phyloP scores from a whole-genome alignment of 35 echinoderm and acorn worm species.

The Amphiura filiformis region DNA sequence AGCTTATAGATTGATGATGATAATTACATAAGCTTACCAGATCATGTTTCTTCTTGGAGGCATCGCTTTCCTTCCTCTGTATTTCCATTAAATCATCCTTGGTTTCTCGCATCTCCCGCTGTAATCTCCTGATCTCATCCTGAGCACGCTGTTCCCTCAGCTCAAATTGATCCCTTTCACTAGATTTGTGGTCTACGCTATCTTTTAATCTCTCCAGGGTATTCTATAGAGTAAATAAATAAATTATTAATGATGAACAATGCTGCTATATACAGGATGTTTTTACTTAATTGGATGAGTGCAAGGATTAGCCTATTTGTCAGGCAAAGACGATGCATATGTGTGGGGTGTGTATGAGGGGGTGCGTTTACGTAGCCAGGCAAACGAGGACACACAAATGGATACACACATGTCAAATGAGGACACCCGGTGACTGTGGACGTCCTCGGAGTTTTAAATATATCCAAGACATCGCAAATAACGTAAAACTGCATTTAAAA shows the following conservation, averaged over 20 bases:
- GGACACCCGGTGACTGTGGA: no score
- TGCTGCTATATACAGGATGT: neutral
- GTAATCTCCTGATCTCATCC: constrained; percentile 51
- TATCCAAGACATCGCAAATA: no score
- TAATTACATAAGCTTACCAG: no score
- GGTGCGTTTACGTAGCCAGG: no score
- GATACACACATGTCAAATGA: no score
- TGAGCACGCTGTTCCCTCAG: constrained; percentile 49
- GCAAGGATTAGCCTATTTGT: no score
- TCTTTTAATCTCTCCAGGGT: constrained; percentile 79
- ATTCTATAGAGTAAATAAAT: constrained; percentile 40
- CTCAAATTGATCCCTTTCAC: constrained; percentile 45
- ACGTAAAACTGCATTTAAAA: no score
- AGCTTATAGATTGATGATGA: neutral
- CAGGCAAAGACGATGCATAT: no score
- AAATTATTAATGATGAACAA: no score
- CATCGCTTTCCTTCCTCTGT: constrained; percentile 74
- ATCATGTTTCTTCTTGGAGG: constrained; percentile 81
- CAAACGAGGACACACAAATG: no score
- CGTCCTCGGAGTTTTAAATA: no score
- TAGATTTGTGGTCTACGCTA: constrained; percentile 50
- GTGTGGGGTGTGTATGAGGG: no score
- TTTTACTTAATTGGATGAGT: neutral
- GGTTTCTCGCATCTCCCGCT: constrained; percentile 71
- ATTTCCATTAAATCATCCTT: constrained; percentile 68